Conservation (phyloP, 1,140 invertebrate species). For the Callitettix versicolor region DNA sequence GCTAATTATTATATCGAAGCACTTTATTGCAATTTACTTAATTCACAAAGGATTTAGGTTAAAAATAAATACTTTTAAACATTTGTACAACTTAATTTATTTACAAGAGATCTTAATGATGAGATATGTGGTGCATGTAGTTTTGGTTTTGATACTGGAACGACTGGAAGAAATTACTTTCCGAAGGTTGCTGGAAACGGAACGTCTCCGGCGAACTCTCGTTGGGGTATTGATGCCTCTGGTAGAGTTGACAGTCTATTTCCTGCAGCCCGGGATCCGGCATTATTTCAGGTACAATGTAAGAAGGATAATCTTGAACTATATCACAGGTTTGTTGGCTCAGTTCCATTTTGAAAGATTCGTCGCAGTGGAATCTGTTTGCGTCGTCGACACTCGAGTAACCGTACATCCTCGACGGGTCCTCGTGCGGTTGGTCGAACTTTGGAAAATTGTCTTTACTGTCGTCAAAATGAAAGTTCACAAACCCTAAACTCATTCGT, state of each 20-base stretch:
- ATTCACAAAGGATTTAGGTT: no score
- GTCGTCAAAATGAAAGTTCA: conserved; percentile 13
- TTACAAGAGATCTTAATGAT: conserved; percentile 7
- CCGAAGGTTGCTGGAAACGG: background rate
- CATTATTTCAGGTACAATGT: background rate
- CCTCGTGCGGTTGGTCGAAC: background rate
- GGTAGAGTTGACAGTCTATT: background rate
- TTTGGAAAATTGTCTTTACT: conserved; percentile 7
- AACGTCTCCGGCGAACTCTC: conserved; percentile 10
- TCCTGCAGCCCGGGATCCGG: background rate
- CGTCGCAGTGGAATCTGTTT: background rate
- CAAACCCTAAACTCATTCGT: conserved; percentile 1
- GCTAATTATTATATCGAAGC: no score
- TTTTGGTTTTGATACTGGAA: conserved; percentile 13
- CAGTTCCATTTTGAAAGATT: background rate
- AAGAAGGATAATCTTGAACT: background rate
- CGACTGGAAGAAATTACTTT: conserved; percentile 8
- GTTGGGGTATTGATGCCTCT: background rate
- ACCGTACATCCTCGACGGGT: conserved; percentile 4
- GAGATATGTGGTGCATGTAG: conserved; percentile 15
- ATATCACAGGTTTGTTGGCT: background rate
- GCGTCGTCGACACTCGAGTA: background rate
- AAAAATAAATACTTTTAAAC: background rate
- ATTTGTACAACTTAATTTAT: background rate
- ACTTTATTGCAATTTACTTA: no score